These are phyloP conservation scores for Laothoe populi DNA, from an alignment of 2,888 invertebrate genomes.

Conservation along the genomic window DNA sequence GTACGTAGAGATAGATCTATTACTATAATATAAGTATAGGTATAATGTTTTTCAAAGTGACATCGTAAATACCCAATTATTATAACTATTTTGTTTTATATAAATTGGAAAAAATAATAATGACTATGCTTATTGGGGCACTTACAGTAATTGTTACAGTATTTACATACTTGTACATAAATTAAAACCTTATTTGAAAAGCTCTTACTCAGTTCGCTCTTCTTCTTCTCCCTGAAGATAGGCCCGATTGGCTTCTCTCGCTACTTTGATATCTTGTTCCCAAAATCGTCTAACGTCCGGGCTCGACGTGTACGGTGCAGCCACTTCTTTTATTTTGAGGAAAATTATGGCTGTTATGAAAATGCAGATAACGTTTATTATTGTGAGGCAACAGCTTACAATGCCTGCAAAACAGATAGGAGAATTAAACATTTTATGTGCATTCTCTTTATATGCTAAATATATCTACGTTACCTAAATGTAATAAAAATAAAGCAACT, in stretches of 20 bases:
- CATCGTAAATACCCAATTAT: too few species aligned
- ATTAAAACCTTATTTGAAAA: conserved; percentile 5
- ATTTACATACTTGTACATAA: too few species aligned
- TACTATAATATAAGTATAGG: not conserved
- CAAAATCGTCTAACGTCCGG: conserved; percentile 90
- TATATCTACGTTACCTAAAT: too few species aligned
- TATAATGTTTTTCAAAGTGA: conserved; percentile 7
- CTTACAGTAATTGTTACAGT: too few species aligned
- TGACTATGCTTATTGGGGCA: too few species aligned
- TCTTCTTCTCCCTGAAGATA: conserved; percentile 85
- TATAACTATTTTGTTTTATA: too few species aligned
- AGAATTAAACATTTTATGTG: too few species aligned
- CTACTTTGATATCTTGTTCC: conserved; percentile 92
- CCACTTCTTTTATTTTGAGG: conserved; percentile 93
- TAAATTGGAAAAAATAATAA: too few species aligned
- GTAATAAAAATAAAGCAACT: too few species aligned
- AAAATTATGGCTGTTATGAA: conserved; percentile 92
- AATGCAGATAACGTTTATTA: conserved; percentile 93
- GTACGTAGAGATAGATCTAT: too few species aligned
- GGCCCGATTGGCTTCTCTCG: conserved; percentile 87
- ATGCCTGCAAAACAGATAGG: conserved; percentile 73
- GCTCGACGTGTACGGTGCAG: conserved; percentile 91
- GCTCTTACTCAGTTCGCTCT: conserved; percentile 71
- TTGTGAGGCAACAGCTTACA: conserved; percentile 91
- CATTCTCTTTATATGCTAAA: too few species aligned